These are phyloP conservation scores for Parapristionchus giblindavisi DNA, from an alignment of 2,888 invertebrate genomes.

Conservation along the genomic window DNA sequence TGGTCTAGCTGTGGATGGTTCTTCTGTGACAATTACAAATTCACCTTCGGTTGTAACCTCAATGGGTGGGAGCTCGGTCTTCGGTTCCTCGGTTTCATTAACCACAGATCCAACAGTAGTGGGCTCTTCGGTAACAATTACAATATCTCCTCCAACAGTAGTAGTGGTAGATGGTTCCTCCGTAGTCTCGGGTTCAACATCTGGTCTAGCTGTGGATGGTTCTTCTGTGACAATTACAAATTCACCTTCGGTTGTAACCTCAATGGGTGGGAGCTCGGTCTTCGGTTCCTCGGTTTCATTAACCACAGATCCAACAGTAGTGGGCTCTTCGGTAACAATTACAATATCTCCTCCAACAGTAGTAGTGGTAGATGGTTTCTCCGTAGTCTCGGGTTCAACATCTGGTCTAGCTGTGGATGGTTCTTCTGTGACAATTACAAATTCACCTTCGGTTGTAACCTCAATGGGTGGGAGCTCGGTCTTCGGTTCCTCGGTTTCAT, in stretches of 20 bases:
- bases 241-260: not conserved
- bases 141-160: not conserved
- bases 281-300: not conserved
- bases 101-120: not conserved
- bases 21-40: not conserved
- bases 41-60: too few species aligned
- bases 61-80: not conserved
- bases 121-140: not conserved
- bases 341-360: not conserved
- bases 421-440: too few species aligned
- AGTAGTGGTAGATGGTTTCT: not conserved
- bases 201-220: not conserved
- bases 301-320: not conserved
- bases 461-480: too few species aligned
- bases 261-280: not conserved
- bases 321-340: not conserved
- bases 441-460: too few species aligned
- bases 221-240: not conserved
- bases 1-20: not conserved
- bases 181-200: not conserved
- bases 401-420: not conserved
- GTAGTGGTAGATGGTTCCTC: constrained; percentile 13
- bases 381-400: not conserved
- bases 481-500: too few species aligned
- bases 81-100: not conserved